phyloP scores from a whole-genome alignment of 2,888 invertebrate genomes.

The Syrista parreyssii region DNA sequence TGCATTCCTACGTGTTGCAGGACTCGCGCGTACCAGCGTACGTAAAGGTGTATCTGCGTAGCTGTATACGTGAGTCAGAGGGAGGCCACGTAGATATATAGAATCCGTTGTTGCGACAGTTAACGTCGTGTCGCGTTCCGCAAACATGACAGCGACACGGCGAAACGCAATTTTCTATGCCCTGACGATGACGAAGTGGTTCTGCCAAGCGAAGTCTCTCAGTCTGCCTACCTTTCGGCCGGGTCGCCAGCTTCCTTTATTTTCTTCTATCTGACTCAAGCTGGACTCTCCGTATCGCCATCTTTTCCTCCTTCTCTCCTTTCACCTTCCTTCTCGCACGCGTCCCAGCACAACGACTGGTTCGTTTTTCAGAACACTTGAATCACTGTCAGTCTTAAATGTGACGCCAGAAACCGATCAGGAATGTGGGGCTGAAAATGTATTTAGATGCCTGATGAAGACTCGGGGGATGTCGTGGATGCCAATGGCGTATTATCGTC shows the following conservation, averaged over 20 bases:
- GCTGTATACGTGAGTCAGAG: neutral
- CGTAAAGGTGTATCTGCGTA: neutral
- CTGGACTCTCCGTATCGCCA: neutral
- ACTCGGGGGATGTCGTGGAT: neutral
- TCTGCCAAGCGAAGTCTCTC: constrained; percentile 28
- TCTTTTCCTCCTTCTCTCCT: neutral
- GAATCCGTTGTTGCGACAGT: constrained; percentile 46
- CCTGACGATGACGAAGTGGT: constrained; percentile 45
- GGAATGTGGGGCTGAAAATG: neutral
- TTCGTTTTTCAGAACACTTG: neutral
- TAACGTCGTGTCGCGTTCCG: constrained; percentile 44
- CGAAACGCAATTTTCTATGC: constrained; percentile 41
- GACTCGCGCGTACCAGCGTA: neutral
- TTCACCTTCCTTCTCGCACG: neutral
- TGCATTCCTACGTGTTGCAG: neutral
- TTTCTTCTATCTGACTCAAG: neutral
- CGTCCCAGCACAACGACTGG: neutral
- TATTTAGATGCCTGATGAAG: neutral
- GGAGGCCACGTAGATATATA: constrained; percentile 11
- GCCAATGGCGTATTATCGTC: neutral
- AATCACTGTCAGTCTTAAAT: neutral
- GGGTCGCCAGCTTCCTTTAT: neutral
- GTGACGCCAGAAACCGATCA: neutral
- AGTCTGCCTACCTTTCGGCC: constrained; percentile 32
- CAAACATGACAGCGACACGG: constrained; percentile 48